Percentiles rank a stretch among this genome's conserved stretches.
Conservation (phyloP, 1,140 invertebrate genomes). For the Charaxes varanes region DNA sequence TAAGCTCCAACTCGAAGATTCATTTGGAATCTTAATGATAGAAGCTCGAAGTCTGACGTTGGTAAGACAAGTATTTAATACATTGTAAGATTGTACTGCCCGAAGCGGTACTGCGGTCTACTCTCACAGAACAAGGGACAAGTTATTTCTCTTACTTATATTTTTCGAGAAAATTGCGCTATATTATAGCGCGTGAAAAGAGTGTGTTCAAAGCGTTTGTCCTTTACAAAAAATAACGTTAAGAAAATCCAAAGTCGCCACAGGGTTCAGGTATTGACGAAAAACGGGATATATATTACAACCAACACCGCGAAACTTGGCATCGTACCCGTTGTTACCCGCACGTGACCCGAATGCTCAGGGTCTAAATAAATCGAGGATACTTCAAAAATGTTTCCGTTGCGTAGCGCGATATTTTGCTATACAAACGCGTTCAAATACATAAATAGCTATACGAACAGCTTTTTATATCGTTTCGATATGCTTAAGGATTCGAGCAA, state of each 20-base stretch:
- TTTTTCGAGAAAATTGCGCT: constrained; percentile 32
- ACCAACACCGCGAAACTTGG: constrained; percentile 56
- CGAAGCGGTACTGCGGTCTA: too few relatives aligned
- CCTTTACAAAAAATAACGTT: constrained; percentile 34
- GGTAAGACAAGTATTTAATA: background rate
- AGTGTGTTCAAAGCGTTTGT: constrained; percentile 21
- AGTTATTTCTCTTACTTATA: too few relatives aligned
- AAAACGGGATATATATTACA: constrained; percentile 59
- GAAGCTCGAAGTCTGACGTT: constrained; percentile 20
- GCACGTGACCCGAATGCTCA: constrained; percentile 57
- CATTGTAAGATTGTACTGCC: background rate
- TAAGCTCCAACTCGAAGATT: constrained; percentile 23
- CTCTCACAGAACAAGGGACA: too few relatives aligned
- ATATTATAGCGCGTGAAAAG: constrained; percentile 38
- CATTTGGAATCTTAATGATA: constrained; percentile 26
- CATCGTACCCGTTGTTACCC: constrained; percentile 52
- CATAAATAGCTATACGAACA: constrained; percentile 56
- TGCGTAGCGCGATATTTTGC: constrained; percentile 58
- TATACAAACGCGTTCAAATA: constrained; percentile 52
- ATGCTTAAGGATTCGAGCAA: constrained; percentile 31
- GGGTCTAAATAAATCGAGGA: constrained; percentile 44
- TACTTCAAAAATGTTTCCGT: constrained; percentile 65
- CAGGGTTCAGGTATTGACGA: constrained; percentile 56
- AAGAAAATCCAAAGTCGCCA: constrained; percentile 47
- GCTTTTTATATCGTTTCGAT: constrained; percentile 40